phyloP scores from a whole-genome alignment of 2,888 invertebrate species.

The Chrysomela aeneicollis region DNA sequence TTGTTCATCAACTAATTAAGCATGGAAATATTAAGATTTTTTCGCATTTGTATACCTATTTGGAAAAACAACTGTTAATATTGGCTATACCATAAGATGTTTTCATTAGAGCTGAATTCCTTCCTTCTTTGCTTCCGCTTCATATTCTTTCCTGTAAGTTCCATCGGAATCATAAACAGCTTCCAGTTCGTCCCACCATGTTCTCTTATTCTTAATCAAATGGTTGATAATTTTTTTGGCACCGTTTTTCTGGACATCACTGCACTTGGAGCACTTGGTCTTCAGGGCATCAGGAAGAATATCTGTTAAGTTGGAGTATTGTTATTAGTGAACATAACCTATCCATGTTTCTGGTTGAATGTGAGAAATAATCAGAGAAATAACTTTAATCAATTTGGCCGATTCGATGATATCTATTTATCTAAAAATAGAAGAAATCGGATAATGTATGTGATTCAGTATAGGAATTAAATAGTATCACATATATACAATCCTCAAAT shows the following conservation, averaged over 20 bases:
- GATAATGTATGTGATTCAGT: too few species aligned
- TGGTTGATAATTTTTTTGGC: slow-evolving; percentile 70
- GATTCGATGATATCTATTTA: too few species aligned
- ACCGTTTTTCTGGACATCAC: slow-evolving; percentile 68
- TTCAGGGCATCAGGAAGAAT: slow-evolving; percentile 74
- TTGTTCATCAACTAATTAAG: too few species aligned
- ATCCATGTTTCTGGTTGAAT: neutral
- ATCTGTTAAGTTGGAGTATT: slow-evolving; percentile 59
- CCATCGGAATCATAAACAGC: slow-evolving; percentile 74
- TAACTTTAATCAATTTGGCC: too few species aligned
- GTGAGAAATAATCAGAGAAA: too few species aligned
- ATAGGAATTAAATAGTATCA: too few species aligned
- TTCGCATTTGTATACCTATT: too few species aligned
- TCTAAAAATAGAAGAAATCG: too few species aligned
- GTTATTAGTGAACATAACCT: too few species aligned
- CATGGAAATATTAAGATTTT: too few species aligned
- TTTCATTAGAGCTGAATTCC: slow-evolving; percentile 41
- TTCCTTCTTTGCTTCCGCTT: slow-evolving; percentile 64
- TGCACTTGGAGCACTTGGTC: slow-evolving; percentile 72
- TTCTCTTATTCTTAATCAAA: slow-evolving; percentile 70
- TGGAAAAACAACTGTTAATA: neutral
- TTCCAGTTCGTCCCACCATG: slow-evolving; percentile 69
- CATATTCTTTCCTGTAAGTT: slow-evolving; percentile 70
- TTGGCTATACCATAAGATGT: neutral
- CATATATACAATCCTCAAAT: neutral